Evolutionary conservation across 1,140 invertebrate genomes (phyloP).

Genomic region (Euura saliciscinereae): DNA sequence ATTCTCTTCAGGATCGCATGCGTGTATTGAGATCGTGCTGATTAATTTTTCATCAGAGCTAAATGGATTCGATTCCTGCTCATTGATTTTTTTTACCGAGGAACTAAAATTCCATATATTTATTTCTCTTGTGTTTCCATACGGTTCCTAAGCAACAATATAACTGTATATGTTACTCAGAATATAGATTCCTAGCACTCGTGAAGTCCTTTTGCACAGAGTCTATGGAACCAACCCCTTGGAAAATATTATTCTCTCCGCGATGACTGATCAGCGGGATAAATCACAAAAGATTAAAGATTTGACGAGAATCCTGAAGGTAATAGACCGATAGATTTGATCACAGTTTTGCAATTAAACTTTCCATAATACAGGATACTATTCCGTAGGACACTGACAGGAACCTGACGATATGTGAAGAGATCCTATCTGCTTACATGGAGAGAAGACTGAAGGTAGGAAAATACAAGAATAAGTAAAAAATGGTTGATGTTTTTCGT

Average conservation of each 20-base stretch:
- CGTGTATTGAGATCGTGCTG: background rate
- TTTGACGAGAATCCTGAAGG: constrained; percentile 39
- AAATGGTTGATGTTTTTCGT: too few species aligned
- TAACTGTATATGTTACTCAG: background rate
- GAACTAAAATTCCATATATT: background rate
- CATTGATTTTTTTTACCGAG: background rate
- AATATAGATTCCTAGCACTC: background rate
- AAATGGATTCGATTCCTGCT: background rate
- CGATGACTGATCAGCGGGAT: constrained; percentile 17
- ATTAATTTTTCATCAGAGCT: background rate
- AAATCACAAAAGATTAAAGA: constrained; percentile 38
- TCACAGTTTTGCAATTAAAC: constrained; percentile 8
- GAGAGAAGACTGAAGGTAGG: constrained; percentile 41
- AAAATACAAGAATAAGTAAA: background rate
- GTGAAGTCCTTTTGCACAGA: background rate
- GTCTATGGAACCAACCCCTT: too few species aligned
- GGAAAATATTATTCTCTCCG: too few species aligned
- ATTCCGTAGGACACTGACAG: constrained; percentile 40
- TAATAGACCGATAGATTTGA: constrained; percentile 16
- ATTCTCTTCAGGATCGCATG: background rate
- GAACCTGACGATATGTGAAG: constrained; percentile 46
- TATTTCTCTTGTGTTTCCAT: background rate
- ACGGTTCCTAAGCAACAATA: constrained; percentile 1
- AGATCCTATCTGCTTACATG: constrained; percentile 41
- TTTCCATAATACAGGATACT: background rate